A percentile compares a stretch with the other conserved stretches of the same genome.
These are phyloP conservation scores for Cyanistes caeruleus DNA, from an alignment of 2,113 vertebrate genomes.

Conservation along the genomic window DNA sequence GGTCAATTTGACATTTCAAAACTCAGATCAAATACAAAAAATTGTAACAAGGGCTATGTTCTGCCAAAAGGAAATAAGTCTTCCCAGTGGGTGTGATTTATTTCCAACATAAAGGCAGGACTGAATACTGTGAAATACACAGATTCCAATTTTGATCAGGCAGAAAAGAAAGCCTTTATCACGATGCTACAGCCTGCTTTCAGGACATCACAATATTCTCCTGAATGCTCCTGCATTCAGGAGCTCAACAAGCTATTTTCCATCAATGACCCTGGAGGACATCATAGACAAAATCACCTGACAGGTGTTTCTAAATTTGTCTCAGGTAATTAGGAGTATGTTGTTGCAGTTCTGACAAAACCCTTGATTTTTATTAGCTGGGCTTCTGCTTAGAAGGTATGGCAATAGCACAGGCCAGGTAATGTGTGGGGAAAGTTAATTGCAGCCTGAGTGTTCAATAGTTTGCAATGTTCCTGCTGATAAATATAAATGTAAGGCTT, in stretches of 20 bases:
- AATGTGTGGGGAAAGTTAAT: not conserved
- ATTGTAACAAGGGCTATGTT: not conserved
- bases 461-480: not conserved
- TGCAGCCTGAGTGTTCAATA: not conserved
- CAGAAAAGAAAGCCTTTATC: not conserved
- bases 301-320: not conserved
- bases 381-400: not conserved
- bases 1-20: not conserved
- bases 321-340: not conserved
- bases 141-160: not conserved
- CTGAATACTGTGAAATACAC: not conserved
- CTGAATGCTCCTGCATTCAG: not conserved
- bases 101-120: not conserved
- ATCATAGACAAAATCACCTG: not conserved
- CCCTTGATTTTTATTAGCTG: not conserved
- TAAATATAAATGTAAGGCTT: not conserved
- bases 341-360: not conserved
- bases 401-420: not conserved
- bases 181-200: not conserved
- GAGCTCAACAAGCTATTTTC: not conserved
- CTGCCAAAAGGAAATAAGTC: not conserved
- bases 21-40: not conserved
- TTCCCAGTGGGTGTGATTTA: not conserved
- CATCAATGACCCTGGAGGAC: not conserved
- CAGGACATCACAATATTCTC: not conserved